Percentiles rank a stretch among this genome's conserved stretches.
Evolutionary conservation across 2,888 invertebrate genomes (phyloP).

Genomic region (Clistopyga incitator): DNA sequence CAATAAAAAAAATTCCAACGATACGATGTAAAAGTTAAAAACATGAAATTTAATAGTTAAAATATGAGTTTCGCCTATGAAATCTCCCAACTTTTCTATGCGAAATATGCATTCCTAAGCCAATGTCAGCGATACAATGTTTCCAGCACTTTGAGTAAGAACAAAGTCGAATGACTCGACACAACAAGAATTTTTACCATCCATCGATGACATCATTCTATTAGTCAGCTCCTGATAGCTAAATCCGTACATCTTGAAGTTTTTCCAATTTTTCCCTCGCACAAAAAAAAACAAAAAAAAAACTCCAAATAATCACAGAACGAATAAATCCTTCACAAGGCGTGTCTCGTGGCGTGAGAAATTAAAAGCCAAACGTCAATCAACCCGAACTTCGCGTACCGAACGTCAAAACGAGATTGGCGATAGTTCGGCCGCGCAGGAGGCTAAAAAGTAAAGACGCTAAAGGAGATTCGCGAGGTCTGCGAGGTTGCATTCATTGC

Average conservation of each 20-base stretch:
- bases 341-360: not conserved
- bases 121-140: not conserved
- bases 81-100: not conserved
- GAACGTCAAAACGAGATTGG: constrained; percentile 36
- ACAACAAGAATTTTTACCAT: constrained; percentile 86
- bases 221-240: constrained; percentile 90
- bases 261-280: constrained; percentile 9
- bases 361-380: not conserved
- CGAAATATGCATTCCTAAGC: not conserved
- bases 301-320: constrained; percentile 43
- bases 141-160: not conserved
- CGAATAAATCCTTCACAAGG: not conserved
- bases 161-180: constrained; percentile 20
- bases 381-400: not conserved
- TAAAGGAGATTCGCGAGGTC: constrained; percentile 27
- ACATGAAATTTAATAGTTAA: not conserved
- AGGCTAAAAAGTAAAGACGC: constrained; percentile 47
- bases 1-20: no score
- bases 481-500: constrained; percentile 6
- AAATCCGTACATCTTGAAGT: constrained; percentile 87
- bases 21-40: no score
- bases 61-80: not conserved
- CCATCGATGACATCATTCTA: constrained; percentile 90
- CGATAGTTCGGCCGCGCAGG: not conserved
- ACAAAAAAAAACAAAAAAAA: constrained; percentile 43